phyloP scores from a whole-genome alignment of 2,113 vertebrate species.

The Chrysochloris asiatica region DNA sequence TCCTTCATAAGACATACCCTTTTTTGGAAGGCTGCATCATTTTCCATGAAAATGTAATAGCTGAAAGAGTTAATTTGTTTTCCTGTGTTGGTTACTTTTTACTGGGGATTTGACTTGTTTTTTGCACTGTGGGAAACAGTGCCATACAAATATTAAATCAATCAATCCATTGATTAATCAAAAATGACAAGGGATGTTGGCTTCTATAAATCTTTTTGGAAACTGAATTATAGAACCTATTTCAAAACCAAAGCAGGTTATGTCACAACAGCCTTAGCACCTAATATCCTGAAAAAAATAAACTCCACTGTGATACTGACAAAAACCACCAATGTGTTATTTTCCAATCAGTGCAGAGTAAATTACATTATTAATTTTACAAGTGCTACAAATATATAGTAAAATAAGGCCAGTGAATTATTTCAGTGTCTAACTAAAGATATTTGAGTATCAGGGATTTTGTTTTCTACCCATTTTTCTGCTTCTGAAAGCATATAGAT shows the following conservation, averaged over 20 bases:
- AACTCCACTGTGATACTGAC: not conserved
- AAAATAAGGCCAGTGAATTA: not conserved
- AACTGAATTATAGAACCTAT: slow-evolving; percentile 20
- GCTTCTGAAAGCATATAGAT: not conserved
- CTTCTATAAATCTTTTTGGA: slow-evolving; percentile 15
- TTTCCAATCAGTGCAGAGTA: not conserved
- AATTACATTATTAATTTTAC: slow-evolving; percentile 35
- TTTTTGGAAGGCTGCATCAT: not conserved
- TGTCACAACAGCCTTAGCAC: not conserved
- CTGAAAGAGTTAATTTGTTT: not conserved
- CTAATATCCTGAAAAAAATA: slow-evolving; percentile 33
- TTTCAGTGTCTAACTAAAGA: slow-evolving; percentile 18
- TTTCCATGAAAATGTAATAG: not conserved
- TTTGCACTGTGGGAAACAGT: not conserved
- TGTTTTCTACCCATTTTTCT: not conserved
- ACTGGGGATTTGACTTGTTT: not conserved
- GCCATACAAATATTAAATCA: slow-evolving; percentile 3
- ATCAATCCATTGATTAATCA: slow-evolving; percentile 34
- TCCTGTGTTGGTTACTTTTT: not conserved
- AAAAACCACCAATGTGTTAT: not conserved
- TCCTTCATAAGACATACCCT: not conserved
- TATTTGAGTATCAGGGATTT: not conserved
- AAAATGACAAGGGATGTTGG: slow-evolving; percentile 4
- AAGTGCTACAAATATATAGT: not conserved
- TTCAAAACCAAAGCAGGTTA: slow-evolving; percentile 14